Evolutionary conservation across 2,113 vertebrate species (phyloP).

Genomic region (Catharus fuscescens): DNA sequence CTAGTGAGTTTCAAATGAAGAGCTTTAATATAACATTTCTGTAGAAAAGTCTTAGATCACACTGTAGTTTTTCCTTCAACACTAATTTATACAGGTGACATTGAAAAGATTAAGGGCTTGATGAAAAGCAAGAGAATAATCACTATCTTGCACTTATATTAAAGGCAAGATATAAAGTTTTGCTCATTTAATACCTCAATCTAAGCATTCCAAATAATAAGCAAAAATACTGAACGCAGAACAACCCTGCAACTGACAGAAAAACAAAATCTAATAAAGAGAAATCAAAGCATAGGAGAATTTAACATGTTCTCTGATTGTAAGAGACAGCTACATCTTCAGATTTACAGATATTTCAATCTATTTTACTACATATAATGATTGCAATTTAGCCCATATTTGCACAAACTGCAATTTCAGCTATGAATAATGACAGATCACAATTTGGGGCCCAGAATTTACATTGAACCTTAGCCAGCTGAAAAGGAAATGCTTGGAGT

Average conservation of each 20-base stretch:
- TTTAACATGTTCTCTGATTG: conserved; percentile 53
- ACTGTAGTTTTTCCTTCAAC: conserved; percentile 1
- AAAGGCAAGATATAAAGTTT: not conserved
- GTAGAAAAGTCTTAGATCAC: not conserved
- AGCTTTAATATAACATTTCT: conserved; percentile 17
- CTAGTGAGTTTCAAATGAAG: conserved; percentile 37
- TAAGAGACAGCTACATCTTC: conserved; percentile 14
- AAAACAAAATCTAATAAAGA: not conserved
- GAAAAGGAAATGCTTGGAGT: not conserved
- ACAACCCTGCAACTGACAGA: not conserved
- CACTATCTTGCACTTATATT: conserved; percentile 6
- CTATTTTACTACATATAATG: conserved; percentile 24
- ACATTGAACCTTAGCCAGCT: not conserved
- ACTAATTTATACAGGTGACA: not conserved
- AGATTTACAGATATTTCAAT: conserved; percentile 44
- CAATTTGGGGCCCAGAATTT: not conserved
- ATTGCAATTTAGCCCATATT: conserved; percentile 19
- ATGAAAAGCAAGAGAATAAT: conserved; percentile 51
- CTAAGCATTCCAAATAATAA: conserved; percentile 18
- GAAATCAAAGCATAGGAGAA: conserved; percentile 34
- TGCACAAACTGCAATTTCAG: conserved; percentile 28
- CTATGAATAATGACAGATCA: not conserved
- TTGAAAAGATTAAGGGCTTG: conserved; percentile 12
- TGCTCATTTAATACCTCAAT: conserved; percentile 9
- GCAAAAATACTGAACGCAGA: conserved; percentile 16